These are phyloP conservation scores for Philypnodon macrostomus DNA, from an alignment of 2,797 vertebrate species.

Conservation along the genomic window DNA sequence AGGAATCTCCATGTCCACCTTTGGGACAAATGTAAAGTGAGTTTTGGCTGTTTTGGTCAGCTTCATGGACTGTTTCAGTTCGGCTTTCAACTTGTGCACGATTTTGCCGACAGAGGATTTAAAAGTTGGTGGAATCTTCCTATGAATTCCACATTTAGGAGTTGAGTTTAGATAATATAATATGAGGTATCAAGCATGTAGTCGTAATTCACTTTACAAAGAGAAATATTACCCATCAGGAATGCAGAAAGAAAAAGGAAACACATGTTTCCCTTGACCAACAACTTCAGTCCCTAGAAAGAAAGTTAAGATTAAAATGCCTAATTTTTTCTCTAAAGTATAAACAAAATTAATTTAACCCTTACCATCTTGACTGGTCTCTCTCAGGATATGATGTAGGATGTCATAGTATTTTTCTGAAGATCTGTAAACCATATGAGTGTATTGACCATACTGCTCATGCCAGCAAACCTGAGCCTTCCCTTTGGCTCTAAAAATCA, in stretches of 20 bases:
- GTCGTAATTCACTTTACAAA: too few relatives aligned
- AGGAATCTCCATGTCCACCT: slow-evolving; percentile 44
- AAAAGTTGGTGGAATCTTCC: slow-evolving; percentile 69
- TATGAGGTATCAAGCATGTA: too few relatives aligned
- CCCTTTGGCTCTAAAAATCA: slow-evolving; percentile 58
- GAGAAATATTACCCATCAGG: slow-evolving; percentile 68
- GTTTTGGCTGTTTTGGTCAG: slow-evolving; percentile 38
- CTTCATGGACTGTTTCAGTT: slow-evolving; percentile 63
- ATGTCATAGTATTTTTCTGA: slow-evolving; percentile 67
- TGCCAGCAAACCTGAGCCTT: slow-evolving; percentile 58
- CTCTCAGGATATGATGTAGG: slow-evolving; percentile 48
- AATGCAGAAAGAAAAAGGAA: slow-evolving; percentile 65
- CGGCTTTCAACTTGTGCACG: slow-evolving; percentile 60
- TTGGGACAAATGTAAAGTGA: slow-evolving; percentile 67
- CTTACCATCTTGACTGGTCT: slow-evolving; percentile 61
- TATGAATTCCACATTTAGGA: slow-evolving; percentile 20
- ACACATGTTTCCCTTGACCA: slow-evolving; percentile 58
- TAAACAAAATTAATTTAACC: neutral
- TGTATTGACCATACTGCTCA: slow-evolving; percentile 29
- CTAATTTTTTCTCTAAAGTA: neutral
- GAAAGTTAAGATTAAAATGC: neutral
- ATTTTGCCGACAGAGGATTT: slow-evolving; percentile 47
- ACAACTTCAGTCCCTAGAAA: slow-evolving; percentile 52
- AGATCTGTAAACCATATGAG: slow-evolving; percentile 29
- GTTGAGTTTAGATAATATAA: neutral